Base-by-base conservation (phyloP, 2,113 vertebrate genomes). In the Cynopterus brachyotis region DNA sequence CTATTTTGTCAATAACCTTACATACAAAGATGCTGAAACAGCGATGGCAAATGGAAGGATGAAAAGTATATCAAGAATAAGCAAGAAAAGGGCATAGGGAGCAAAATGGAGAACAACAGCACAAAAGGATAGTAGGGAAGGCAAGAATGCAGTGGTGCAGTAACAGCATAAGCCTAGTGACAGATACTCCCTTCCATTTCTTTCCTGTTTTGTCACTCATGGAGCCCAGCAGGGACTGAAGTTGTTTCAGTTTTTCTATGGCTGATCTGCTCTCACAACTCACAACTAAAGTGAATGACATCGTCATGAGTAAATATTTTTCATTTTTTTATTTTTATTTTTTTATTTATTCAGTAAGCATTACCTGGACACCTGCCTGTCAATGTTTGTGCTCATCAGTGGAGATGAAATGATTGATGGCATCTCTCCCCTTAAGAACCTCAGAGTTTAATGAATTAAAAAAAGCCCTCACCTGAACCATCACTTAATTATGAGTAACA, bases 1-100 rank as follows among this genome's bases (percentile, higher is more conserved):
- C 32, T 9, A 12, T 89, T 87, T 97, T 91, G 40, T 84, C 93
- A 69, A 94, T 97, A 96, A 75, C 37, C 11, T 95, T 80, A 66
- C 53, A 10, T 45, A 17, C 15, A 45, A 86, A 85, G 72, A 40
- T 95, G 80, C 76, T 88, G 80, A 96, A 80, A 73, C 66, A 91
- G 76, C 94, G 92, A 1, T 57, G 45, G 17, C 62, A 62, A 89
- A 72, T 83, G 90, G 47, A 62, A 87, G 35, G 50, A 24, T 35
- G 30, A 42, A 55, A 66, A 85, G 40, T 40, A 85, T 80, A 67
- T 78, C 42, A 80, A 60, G 60, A 69, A 70, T 89, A 95, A 90
- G 35, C 15, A 26, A 32, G 40, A 32, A 94, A 92, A 86, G 32
- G 24, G 12, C 47, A 5, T n/a, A n/a, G 2, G 12, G 40, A 81